Base-by-base conservation (phyloP, 2,113 vertebrate species). In the Saccopteryx leptura region DNA sequence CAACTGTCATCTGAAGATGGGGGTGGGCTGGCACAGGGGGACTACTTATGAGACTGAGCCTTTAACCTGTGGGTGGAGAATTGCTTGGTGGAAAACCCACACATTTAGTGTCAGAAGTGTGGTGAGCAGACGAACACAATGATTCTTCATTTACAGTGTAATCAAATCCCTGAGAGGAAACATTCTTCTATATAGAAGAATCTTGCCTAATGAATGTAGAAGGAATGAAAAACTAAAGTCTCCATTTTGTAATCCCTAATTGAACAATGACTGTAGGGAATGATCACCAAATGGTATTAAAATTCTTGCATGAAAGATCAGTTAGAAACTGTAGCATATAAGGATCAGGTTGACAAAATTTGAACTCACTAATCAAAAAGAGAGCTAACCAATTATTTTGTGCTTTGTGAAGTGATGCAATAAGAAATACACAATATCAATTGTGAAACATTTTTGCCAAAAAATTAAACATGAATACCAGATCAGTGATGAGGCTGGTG, bases 161-260 rank as follows among this genome's bases (percentile, higher is more conserved):
- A 92, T 28, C 52, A 88, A 52, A 60, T 83, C 52, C 10, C 65
- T 66, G n/a, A 84, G 79, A 84, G 31, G 39, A 79, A 79, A 66
- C 2, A 21, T 50, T 69, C 54, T 78, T 24, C 81, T 91, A 69
- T 83, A 69, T 80, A 87, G 61, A 88, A 83, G 54, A 93, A 66
- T 69, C 54, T 23, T 14, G 79, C 18, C 9, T 83, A 88, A 78
- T 83, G 82, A 88, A 75, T 94, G 17, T 48, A 76, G 26, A 63
- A 61, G 58, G 33, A 82, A 88, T 72, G 33, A 78, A 82, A 71
- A 93, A 95, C 58, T 83, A 85, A 83, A 83, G 39, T 94, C 78
- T n/a, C 50, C 56, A 91, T 65, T 82, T 82, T 78, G 19, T 3
- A 83, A 66, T 85, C 33, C 61, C 28, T 84, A 92, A 69, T 60